These are phyloP conservation scores for Hippoglossus hippoglossus DNA, from an alignment of 2,797 vertebrate species.

Conservation along the genomic window DNA sequence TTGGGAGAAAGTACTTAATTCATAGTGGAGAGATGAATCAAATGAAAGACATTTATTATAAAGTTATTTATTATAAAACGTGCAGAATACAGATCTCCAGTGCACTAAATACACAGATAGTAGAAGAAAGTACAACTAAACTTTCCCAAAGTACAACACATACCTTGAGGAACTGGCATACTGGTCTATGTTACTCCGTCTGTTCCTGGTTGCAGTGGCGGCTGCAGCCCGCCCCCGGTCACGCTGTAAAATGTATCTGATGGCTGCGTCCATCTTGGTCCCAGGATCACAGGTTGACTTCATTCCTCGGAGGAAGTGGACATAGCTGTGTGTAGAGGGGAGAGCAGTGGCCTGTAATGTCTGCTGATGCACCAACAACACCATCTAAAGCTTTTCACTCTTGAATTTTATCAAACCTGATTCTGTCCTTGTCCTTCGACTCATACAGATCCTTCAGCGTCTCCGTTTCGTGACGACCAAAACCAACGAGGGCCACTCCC, in stretches of 20 bases:
- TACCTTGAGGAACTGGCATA: too few relatives aligned
- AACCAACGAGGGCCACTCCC: slow-evolving; percentile 6
- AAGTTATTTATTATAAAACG: too few relatives aligned
- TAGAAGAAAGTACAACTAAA: too few relatives aligned
- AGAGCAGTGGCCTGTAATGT: neutral
- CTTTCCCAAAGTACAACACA: too few relatives aligned
- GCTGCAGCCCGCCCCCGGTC: neutral
- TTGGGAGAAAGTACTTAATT: too few relatives aligned
- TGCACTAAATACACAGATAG: too few relatives aligned
- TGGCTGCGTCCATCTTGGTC: neutral
- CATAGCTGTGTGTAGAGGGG: neutral
- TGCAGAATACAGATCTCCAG: too few relatives aligned
- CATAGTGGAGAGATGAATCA: too few relatives aligned
- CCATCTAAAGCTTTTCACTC: neutral
- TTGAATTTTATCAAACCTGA: neutral
- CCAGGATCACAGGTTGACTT: neutral
- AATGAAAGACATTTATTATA: too few relatives aligned
- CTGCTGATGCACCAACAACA: neutral
- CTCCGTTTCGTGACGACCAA: accelerated
- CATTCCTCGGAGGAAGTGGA: neutral
- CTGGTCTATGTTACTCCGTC: too few relatives aligned
- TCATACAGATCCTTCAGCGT: neutral
- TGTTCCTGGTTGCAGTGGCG: too few relatives aligned
- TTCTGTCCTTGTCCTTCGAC: neutral
- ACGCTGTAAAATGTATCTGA: neutral